phyloP scores from a whole-genome alignment of 2,797 vertebrate species.

The Danio choprae region DNA sequence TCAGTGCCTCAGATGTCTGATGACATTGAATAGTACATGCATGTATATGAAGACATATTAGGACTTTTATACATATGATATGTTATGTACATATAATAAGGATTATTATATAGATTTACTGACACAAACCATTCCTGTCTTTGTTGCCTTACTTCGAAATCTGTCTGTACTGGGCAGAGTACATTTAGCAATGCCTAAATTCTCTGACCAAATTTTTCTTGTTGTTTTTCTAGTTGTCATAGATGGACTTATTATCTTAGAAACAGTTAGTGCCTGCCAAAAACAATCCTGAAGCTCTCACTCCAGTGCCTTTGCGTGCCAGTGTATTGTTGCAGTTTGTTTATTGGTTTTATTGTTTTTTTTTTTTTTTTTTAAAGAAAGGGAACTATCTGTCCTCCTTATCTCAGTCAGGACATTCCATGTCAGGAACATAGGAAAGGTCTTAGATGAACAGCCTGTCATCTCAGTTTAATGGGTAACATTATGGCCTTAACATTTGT shows the following conservation, averaged over 20 bases:
- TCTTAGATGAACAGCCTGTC: not conserved
- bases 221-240: not conserved
- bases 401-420: not conserved
- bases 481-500: conserved; percentile 11
- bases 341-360: conserved; percentile 21
- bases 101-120: conserved; percentile 41
- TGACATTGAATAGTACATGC: conserved; percentile 42
- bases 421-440: conserved; percentile 22
- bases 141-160: conserved; percentile 38
- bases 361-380: conserved; percentile 8
- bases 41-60: conserved; percentile 52
- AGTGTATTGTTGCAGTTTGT: conserved; percentile 2
- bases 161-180: conserved; percentile 27
- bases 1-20: conserved; percentile 12
- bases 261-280: conserved; percentile 23
- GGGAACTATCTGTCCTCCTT: not conserved
- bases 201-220: conserved; percentile 24
- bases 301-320: conserved; percentile 35
- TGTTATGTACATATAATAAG: not conserved
- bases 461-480: not conserved
- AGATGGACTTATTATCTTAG: conserved; percentile 4
- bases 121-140: conserved; percentile 67
- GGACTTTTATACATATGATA: not conserved
- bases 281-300: not conserved
- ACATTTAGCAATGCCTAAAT: conserved; percentile 59